phyloP scores from a whole-genome alignment of 1,140 invertebrate species.

The Drosophila pallidifrons region DNA sequence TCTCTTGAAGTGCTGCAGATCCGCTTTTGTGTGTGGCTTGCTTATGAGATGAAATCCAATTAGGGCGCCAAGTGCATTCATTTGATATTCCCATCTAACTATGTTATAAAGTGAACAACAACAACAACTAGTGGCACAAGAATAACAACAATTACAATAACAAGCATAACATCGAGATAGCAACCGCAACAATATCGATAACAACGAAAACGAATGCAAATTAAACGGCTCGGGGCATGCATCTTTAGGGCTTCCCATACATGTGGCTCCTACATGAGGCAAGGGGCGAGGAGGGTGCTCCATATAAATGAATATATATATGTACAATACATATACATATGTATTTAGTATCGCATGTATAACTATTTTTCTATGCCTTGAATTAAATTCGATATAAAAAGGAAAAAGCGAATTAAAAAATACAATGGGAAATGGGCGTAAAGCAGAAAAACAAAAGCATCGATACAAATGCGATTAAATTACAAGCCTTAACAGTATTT shows the following conservation, averaged over 20 bases:
- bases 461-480: slow-evolving; percentile 79
- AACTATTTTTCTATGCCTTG: slow-evolving; percentile 79
- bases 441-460: slow-evolving; percentile 59
- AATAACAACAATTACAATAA: slow-evolving; percentile 12
- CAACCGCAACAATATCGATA: slow-evolving; percentile 75
- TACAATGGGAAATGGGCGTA: slow-evolving; percentile 27
- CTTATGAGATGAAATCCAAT: slow-evolving; percentile 60
- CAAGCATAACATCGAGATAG: neutral
- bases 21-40: neutral
- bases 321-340: slow-evolving; percentile 51
- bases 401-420: slow-evolving; percentile 49
- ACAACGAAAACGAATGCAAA: slow-evolving; percentile 64
- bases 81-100: slow-evolving; percentile 53
- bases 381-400: slow-evolving; percentile 65
- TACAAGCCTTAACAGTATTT: slow-evolving; percentile 70
- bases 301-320: slow-evolving; percentile 52
- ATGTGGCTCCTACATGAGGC: neutral
- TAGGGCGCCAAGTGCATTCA: slow-evolving; percentile 51
- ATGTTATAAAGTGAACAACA: slow-evolving; percentile 45
- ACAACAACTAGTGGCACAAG: neutral
- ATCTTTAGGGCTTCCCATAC: slow-evolving; percentile 59
- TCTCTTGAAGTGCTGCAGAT: neutral
- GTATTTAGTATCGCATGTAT: slow-evolving; percentile 37
- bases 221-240: slow-evolving; percentile 52
- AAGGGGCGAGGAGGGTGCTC: slow-evolving; percentile 4